These are phyloP conservation scores for Drosophila koepferae DNA, from an alignment of 2,888 invertebrate species.

Conservation along the genomic window DNA sequence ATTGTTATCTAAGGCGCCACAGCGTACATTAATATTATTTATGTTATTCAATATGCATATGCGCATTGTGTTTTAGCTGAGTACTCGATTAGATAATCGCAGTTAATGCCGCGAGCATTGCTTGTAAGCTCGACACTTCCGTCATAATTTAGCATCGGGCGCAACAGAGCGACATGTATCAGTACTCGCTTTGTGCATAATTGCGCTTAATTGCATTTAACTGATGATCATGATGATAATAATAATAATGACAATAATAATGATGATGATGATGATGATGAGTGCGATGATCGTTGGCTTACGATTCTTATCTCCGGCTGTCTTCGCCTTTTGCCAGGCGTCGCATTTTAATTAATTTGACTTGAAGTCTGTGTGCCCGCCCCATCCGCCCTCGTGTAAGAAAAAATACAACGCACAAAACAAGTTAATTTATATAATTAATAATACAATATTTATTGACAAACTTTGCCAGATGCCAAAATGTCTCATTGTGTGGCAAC, in stretches of 20 bases:
- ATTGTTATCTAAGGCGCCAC: constrained; percentile 32
- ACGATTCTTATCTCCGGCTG: constrained; percentile 15
- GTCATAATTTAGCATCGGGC: constrained; percentile 57
- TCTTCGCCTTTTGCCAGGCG: constrained; percentile 48
- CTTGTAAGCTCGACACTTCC: constrained; percentile 68
- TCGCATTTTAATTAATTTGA: constrained; percentile 48
- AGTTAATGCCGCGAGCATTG: constrained; percentile 51
- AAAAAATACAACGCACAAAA: constrained; percentile 35
- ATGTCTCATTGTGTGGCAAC: constrained; percentile 64
- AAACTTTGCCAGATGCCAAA: constrained; percentile 53
- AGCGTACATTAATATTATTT: constrained; percentile 7
- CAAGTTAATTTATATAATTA: constrained; percentile 73
- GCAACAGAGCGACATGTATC: constrained; percentile 20
- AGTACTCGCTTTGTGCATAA: constrained; percentile 61
- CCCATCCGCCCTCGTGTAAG: constrained; percentile 33
- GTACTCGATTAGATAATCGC: constrained; percentile 65
- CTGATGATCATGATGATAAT: constrained; percentile 5
- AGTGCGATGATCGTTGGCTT: constrained; percentile 18
- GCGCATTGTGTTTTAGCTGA: constrained; percentile 38
- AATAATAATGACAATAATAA: constrained; percentile 1
- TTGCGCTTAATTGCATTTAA: constrained; percentile 69
- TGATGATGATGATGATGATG: constrained; percentile 27
- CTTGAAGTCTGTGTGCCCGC: constrained; percentile 35
- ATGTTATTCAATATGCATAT: constrained; percentile 29
- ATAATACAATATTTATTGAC: constrained; percentile 60